Evolutionary conservation across 2,888 invertebrate genomes (phyloP).

Genomic region (Maniola hyperantus): DNA sequence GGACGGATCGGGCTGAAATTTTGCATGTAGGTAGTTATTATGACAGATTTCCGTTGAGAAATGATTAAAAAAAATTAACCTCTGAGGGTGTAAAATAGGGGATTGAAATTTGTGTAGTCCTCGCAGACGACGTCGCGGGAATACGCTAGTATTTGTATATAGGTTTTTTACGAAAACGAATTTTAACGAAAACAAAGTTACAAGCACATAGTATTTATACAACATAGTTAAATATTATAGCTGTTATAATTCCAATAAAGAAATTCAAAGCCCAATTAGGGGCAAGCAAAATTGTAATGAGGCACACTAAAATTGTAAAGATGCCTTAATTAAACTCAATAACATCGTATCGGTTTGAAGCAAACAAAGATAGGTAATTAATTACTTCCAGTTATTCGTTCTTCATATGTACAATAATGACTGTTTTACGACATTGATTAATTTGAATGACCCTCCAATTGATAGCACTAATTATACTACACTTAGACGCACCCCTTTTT

Average conservation of each 20-base stretch:
- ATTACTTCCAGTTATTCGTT: slow-evolving; percentile 25
- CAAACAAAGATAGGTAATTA: slow-evolving; percentile 22
- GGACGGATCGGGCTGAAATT: too few species aligned
- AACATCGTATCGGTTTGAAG: background rate
- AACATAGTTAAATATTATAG: background rate
- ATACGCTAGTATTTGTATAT: too few species aligned
- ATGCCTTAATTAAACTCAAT: slow-evolving; percentile 10
- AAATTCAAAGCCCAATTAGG: background rate
- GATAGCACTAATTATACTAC: slow-evolving; percentile 45
- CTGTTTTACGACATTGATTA: slow-evolving; percentile 28
- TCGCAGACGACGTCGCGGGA: too few species aligned
- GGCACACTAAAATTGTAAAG: slow-evolving; percentile 3
- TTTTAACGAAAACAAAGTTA: too few species aligned
- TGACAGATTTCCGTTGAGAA: too few species aligned
- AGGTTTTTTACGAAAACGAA: too few species aligned
- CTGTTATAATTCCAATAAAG: background rate
- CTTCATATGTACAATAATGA: slow-evolving; percentile 24
- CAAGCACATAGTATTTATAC: too few species aligned
- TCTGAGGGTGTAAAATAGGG: too few species aligned
- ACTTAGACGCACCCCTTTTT: slow-evolving; percentile 52
- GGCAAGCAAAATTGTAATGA: slow-evolving; percentile 2
- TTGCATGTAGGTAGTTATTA: too few species aligned
- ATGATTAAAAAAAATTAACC: too few species aligned
- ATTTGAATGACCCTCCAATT: slow-evolving; percentile 37
- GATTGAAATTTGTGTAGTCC: too few species aligned